phyloP scores from a whole-genome alignment of 2,113 vertebrate genomes.

The Alexandromys fortis region DNA sequence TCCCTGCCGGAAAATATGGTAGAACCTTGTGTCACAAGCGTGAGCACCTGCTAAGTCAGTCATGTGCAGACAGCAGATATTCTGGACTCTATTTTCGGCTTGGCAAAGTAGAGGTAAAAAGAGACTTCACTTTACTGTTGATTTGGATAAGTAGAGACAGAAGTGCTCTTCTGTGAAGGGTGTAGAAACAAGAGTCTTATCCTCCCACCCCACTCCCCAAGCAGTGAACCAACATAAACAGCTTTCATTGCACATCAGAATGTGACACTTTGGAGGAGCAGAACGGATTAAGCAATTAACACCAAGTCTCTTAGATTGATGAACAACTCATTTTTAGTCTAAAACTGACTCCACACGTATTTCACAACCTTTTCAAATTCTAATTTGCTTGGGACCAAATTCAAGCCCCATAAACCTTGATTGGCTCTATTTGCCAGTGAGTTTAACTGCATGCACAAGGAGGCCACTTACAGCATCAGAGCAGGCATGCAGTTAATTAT shows the following conservation, averaged over 20 bases:
- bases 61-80: no score
- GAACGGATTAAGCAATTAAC: slow-evolving; percentile 42
- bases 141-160: neutral
- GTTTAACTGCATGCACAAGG: slow-evolving; percentile 24
- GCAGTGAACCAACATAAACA: neutral
- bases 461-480: neutral
- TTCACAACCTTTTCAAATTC: slow-evolving; percentile 36
- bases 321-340: neutral
- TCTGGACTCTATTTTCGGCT: neutral
- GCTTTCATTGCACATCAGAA: slow-evolving; percentile 32
- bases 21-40: neutral
- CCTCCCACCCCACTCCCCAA: neutral
- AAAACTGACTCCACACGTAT: neutral
- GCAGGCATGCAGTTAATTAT: slow-evolving; percentile 23
- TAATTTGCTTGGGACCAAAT: slow-evolving; percentile 39
- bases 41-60: neutral
- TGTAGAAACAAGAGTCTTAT: neutral
- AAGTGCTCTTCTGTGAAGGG: neutral
- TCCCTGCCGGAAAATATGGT: fast-evolving
- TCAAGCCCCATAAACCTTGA: slow-evolving; percentile 57
- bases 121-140: neutral
- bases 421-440: slow-evolving; percentile 47
- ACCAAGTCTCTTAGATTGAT: neutral
- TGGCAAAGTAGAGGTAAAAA: neutral
- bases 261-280: neutral